These are phyloP conservation scores for Centropyge bicolor DNA, from an alignment of 2,797 vertebrate genomes.

Conservation along the genomic window DNA sequence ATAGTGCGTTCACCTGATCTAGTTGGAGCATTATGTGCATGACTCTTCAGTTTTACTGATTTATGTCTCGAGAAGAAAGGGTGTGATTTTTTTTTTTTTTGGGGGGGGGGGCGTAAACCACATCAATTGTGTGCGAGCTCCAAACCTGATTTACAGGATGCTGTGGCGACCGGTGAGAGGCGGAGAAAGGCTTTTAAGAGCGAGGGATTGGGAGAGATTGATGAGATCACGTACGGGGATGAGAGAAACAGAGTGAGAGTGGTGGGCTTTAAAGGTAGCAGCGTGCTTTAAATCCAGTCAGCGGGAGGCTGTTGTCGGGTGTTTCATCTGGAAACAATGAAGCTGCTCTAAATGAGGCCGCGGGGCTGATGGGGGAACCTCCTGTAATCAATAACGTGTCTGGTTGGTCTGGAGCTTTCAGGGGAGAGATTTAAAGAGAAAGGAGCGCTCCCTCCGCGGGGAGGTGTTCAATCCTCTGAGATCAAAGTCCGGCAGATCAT, in stretches of 20 bases:
- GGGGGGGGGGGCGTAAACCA: neutral
- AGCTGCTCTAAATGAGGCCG: slow-evolving; percentile 68
- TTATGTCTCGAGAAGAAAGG: neutral
- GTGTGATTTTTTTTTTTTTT: neutral
- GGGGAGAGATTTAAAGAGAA: slow-evolving; percentile 63
- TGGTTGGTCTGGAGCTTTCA: slow-evolving; percentile 47
- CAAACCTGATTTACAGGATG: slow-evolving; percentile 29
- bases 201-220: slow-evolving; percentile 40
- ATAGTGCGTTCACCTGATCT: neutral
- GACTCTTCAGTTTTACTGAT: slow-evolving; percentile 7
- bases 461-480: slow-evolving; percentile 66
- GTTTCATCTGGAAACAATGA: slow-evolving; percentile 69
- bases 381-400: slow-evolving; percentile 74
- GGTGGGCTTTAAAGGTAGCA: slow-evolving; percentile 40
- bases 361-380: slow-evolving; percentile 49
- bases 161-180: slow-evolving; percentile 23
- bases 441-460: slow-evolving; percentile 35
- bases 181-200: slow-evolving; percentile 41
- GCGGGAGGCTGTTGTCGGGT: slow-evolving; percentile 52
- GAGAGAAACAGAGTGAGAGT: slow-evolving; percentile 46
- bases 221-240: slow-evolving; percentile 44
- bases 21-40: slow-evolving; percentile 6
- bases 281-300: slow-evolving; percentile 68
- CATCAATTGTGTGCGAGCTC: neutral
- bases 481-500: slow-evolving; percentile 67